Evolutionary conservation across 2,888 invertebrate species (phyloP), one percentile per base, ranked within the genome.

Genomic region (Polietes domitor): DNA sequence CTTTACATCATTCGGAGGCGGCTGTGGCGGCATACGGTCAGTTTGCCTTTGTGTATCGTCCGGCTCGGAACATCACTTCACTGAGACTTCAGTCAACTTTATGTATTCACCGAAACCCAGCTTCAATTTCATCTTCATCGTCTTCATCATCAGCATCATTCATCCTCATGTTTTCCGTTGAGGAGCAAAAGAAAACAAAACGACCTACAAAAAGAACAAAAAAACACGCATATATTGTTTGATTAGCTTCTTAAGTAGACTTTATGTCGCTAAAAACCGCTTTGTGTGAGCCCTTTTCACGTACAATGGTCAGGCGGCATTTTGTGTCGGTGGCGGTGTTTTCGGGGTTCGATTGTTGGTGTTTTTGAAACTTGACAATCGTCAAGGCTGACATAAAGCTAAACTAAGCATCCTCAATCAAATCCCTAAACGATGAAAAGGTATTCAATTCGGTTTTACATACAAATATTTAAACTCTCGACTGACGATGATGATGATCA

Each of bases 181-280:
- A 68, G 50, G 47, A 41, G 73, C 73, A 77, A 83, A 47, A 79
- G n/a, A n/a, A n/a, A n/a, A n/a, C n/a, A n/a, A n/a, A n/a, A n/a
- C n/a, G n/a, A n/a, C n/a, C n/a, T n/a, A n/a, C 68, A 73, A 77
- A 80, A 21, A 77, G 15, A 77, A 74, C 73, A 26, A 77, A 15
- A 19, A 43, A 43, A 15, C 0, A 68, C 43, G 68, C 24, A n/a
- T 21, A 43, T 68, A 68, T 43, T 43, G 68, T 24, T 68, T 70
- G 84, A 81, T 81, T 84, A 84, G 78, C 84, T 81, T 50, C 81
- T 79, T 73, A 84, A 84, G 84, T 84, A 84, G 84, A 84, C 84
- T 84, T 84, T 81, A 68, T 84, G 84, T 84, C 84, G 78, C 84
- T 79, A 53, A 32, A 77, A 81, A 55, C 15, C 32, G 7, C 15